Conservation (phyloP, 2,888 invertebrate species). For the Quadroppia sp. region DNA sequence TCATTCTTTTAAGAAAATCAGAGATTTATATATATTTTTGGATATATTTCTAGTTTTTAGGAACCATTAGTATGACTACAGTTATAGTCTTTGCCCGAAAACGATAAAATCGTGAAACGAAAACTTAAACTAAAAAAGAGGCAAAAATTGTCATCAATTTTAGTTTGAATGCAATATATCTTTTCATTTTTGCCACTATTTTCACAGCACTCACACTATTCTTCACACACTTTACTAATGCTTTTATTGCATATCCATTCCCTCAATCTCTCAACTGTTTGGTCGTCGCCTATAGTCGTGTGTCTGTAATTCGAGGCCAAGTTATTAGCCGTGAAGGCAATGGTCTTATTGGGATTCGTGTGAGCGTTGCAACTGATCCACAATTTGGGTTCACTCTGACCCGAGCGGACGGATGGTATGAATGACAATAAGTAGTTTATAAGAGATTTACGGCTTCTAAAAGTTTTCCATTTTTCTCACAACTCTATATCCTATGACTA, state of each 20-base stretch:
- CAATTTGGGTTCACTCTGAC: constrained; percentile 89
- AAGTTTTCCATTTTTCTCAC: background rate
- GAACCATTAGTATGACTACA: constrained; percentile 9
- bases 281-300: constrained; percentile 64
- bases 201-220: background rate
- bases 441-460: background rate
- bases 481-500: background rate
- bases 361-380: constrained; percentile 85
- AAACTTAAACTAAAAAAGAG: constrained; percentile 12
- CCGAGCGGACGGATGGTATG: constrained; percentile 50
- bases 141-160: constrained; percentile 33
- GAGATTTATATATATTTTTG: background rate
- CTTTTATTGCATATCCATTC: constrained; percentile 9
- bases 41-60: background rate
- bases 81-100: constrained; percentile 1
- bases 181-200: constrained; percentile 33
- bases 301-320: constrained; percentile 91
- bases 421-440: constrained; percentile 1
- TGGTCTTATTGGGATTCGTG: constrained; percentile 90
- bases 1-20: background rate
- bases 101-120: constrained; percentile 27
- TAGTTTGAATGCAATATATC: constrained; percentile 39
- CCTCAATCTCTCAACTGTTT: background rate
- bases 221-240: constrained; percentile 1
- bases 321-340: constrained; percentile 86